Evolutionary conservation across 2,888 invertebrate species (phyloP).

Genomic region (Teleiodes luculella): DNA sequence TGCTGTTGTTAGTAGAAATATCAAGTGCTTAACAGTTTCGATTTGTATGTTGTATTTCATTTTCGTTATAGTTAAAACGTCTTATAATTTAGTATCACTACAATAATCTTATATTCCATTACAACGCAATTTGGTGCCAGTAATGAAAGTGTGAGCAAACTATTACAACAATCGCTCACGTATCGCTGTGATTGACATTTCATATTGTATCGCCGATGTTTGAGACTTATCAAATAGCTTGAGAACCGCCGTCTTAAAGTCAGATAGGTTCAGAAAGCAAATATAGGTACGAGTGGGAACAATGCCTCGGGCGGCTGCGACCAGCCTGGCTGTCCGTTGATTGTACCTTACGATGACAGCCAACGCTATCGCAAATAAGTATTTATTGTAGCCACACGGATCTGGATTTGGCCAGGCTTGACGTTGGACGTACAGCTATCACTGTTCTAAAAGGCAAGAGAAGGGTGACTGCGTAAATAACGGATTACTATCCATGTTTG

Average conservation of each 20-base stretch:
- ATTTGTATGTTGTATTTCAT: too few relatives aligned
- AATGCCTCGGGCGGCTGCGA: conserved; percentile 57
- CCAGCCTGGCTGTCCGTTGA: conserved; percentile 58
- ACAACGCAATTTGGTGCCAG: too few relatives aligned
- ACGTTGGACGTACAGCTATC: not conserved
- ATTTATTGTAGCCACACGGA: conserved; percentile 67
- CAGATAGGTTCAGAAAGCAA: conserved; percentile 32
- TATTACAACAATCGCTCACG: too few relatives aligned
- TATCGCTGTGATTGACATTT: too few relatives aligned
- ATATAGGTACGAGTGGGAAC: conserved; percentile 58
- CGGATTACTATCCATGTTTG: too few relatives aligned
- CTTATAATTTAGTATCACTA: too few relatives aligned
- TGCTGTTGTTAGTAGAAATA: too few relatives aligned
- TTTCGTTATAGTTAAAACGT: too few relatives aligned
- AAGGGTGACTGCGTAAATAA: not conserved
- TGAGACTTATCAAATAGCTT: not conserved
- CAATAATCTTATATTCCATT: too few relatives aligned
- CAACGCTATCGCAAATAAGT: conserved; percentile 67
- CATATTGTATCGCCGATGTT: not conserved
- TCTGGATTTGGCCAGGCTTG: conserved; percentile 16
- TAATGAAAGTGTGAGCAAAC: too few relatives aligned
- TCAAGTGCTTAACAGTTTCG: too few relatives aligned
- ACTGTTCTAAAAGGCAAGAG: not conserved
- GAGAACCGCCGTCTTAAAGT: conserved; percentile 10
- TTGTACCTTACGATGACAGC: conserved; percentile 76